Evolutionary conservation across 2,888 invertebrate species (phyloP).

Genomic region (Ischnus inquisitorius): DNA sequence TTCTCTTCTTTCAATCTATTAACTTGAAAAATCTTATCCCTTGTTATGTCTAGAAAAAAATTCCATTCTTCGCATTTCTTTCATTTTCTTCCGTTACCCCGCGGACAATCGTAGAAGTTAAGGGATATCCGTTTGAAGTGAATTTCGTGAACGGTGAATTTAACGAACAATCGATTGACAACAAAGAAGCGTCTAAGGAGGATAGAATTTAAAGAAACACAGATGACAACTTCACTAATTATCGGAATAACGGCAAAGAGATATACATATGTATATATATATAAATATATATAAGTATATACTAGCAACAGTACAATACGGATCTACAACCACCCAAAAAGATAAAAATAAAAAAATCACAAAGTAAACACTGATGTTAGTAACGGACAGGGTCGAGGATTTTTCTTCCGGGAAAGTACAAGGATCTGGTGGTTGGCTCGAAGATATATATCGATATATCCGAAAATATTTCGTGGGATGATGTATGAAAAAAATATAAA

Average conservation of each 20-base stretch:
- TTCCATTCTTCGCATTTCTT: slow-evolving; percentile 16
- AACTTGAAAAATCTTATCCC: slow-evolving; percentile 1
- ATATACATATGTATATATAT: background rate
- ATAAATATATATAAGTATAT: slow-evolving; percentile 6
- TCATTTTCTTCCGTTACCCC: slow-evolving; percentile 18
- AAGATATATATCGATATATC: slow-evolving; percentile 29
- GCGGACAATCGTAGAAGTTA: slow-evolving; percentile 26
- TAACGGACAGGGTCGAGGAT: slow-evolving; percentile 54
- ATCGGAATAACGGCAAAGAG: slow-evolving; percentile 57
- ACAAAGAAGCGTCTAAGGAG: slow-evolving; percentile 71
- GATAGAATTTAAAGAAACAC: slow-evolving; percentile 57
- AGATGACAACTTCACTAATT: slow-evolving; percentile 58
- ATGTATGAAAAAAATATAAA: slow-evolving; percentile 41
- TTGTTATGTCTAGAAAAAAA: slow-evolving; percentile 34
- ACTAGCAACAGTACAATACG: slow-evolving; percentile 70
- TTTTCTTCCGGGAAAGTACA: slow-evolving; percentile 19
- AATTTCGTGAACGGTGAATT: slow-evolving; percentile 39
- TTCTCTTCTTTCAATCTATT: slow-evolving; percentile 24
- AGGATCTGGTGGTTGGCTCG: slow-evolving; percentile 50
- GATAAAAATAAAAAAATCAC: slow-evolving; percentile 59
- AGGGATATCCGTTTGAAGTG: slow-evolving; percentile 12
- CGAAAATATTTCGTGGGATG: slow-evolving; percentile 48
- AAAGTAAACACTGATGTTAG: slow-evolving; percentile 71
- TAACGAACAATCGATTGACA: slow-evolving; percentile 27
- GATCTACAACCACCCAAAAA: slow-evolving; percentile 71